Percentiles rank a stretch among this genome's conserved stretches.
These are phyloP conservation scores for Deilephila elpenor DNA, from an alignment of 2,888 invertebrate species.

Conservation along the genomic window DNA sequence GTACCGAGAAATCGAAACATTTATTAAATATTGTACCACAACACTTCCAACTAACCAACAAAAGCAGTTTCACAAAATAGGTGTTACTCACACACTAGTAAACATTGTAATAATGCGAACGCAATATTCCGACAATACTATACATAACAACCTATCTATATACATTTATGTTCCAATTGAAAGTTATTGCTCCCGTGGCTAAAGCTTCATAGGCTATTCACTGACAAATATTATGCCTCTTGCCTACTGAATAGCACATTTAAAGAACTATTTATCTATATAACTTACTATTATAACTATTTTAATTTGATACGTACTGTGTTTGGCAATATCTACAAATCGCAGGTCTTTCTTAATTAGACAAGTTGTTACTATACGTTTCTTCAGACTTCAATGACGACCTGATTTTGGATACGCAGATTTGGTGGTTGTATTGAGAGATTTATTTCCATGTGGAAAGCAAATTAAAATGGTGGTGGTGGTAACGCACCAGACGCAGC, in stretches of 20 bases:
- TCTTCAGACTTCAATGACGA: neutral
- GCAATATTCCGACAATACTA: conserved; percentile 14
- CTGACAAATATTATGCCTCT: conserved; percentile 36
- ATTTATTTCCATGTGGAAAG: neutral
- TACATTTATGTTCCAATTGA: conserved; percentile 34
- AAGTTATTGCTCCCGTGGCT: conserved; percentile 34
- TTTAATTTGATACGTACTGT: neutral
- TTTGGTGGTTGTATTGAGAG: neutral
- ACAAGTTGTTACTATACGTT: neutral
- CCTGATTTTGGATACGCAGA: neutral
- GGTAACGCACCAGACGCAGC: no score
- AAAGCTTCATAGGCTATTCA: conserved; percentile 36
- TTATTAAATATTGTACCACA: neutral
- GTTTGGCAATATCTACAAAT: neutral
- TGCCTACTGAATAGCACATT: conserved; percentile 26
- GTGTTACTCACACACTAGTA: neutral
- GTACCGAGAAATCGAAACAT: neutral
- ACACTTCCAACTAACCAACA: neutral
- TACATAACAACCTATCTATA: conserved; percentile 10
- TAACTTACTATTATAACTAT: no score
- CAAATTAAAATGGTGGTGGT: neutral
- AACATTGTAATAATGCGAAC: neutral
- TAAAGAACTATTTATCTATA: no score
- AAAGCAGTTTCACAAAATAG: neutral
- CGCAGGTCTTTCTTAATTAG: neutral